Percentiles rank a stretch among this genome's conserved stretches.
Evolutionary conservation across 2,797 vertebrate genomes (phyloP).

Genomic region (Semotilus atromaculatus): DNA sequence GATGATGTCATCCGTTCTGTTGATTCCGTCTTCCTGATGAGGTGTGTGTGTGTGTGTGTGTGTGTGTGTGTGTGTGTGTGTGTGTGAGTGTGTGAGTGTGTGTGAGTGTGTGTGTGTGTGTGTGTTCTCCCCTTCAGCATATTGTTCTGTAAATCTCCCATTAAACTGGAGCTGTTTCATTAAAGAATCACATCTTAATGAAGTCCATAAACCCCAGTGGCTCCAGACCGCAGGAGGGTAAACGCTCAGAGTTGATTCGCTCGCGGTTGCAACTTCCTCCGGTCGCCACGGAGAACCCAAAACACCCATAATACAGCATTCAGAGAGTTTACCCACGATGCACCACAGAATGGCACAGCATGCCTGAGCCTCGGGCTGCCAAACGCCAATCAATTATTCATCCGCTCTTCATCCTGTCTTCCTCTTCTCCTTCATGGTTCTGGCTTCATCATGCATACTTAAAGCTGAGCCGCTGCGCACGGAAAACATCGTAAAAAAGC

Average conservation of each 20-base stretch:
- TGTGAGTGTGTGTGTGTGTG: background rate
- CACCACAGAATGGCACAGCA: constrained; percentile 54
- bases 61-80: background rate
- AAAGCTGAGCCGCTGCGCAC: constrained; percentile 2
- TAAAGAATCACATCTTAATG: constrained; percentile 34
- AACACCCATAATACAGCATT: constrained; percentile 35
- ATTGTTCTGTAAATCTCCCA: constrained; percentile 5
- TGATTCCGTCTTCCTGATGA: background rate
- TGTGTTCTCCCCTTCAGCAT: background rate
- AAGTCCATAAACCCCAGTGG: background rate
- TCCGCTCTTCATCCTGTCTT: constrained; percentile 56
- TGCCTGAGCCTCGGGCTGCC: constrained; percentile 57
- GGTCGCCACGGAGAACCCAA: constrained; percentile 40
- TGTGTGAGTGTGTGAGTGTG: background rate
- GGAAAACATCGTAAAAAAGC: background rate
- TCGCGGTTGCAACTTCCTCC: background rate
- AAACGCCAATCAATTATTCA: constrained; percentile 64
- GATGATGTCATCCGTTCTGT: background rate
- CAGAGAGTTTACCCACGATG: constrained; percentile 53
- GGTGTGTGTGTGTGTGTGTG: background rate
- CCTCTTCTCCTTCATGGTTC: constrained; percentile 39
- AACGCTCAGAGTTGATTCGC: background rate
- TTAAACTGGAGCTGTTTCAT: constrained; percentile 11
- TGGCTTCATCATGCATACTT: constrained; percentile 57
- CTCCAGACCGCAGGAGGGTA: background rate